Conservation (phyloP, 35 echinoderm and acorn worm species). For the Hemicentrotus pulcherrimus region DNA sequence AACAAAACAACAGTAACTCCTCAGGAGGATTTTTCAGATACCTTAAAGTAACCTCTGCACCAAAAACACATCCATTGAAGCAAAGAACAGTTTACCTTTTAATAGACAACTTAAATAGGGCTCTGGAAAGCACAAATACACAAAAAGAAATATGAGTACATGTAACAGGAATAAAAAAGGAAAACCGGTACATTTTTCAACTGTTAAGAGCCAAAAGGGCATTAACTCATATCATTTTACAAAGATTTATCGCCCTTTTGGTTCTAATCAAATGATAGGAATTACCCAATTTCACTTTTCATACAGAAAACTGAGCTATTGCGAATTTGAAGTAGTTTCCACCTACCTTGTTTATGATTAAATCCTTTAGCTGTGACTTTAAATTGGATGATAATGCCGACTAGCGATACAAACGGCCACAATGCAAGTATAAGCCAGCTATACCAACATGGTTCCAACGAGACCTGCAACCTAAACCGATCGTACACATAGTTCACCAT, state of each 20-base stretch:
- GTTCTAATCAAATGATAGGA: too few relatives aligned
- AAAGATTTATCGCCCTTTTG: too few relatives aligned
- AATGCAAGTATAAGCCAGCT: constrained; percentile 86
- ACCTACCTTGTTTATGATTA: constrained; percentile 93
- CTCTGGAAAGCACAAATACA: too few relatives aligned
- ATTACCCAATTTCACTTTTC: too few relatives aligned
- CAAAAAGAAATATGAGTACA: neutral
- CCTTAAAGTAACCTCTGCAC: too few relatives aligned
- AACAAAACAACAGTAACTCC: neutral
- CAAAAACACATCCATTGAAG: too few relatives aligned
- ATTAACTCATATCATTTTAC: too few relatives aligned
- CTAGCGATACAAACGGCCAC: constrained; percentile 77
- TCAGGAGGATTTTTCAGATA: too few relatives aligned
- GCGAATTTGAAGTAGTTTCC: neutral
- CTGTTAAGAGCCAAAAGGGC: too few relatives aligned
- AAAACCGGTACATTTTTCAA: neutral
- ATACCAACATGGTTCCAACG: constrained; percentile 76
- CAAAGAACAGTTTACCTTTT: too few relatives aligned
- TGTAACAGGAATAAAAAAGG: neutral
- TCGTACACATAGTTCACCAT: constrained; percentile 88
- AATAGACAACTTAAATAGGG: too few relatives aligned
- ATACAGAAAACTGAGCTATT: too few relatives aligned
- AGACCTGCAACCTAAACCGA: constrained; percentile 58
- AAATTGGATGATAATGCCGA: constrained; percentile 89
- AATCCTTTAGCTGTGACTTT: constrained; percentile 84